Percentiles rank a stretch among this genome's conserved stretches.
Evolutionary conservation across 2,113 vertebrate genomes (phyloP).

Genomic region (Dipodomys ordii): DNA sequence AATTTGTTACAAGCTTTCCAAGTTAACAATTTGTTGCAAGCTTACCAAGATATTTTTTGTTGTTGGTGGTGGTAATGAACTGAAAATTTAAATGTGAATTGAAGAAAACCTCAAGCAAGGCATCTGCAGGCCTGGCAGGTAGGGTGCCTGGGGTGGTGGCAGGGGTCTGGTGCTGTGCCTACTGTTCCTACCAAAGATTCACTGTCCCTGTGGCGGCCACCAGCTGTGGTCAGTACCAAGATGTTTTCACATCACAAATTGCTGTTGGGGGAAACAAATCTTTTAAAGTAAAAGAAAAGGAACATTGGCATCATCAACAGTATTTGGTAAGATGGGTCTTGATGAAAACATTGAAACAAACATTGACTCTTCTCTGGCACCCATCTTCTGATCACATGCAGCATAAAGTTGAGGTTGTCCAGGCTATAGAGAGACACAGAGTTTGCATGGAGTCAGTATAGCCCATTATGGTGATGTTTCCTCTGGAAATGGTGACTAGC

Average conservation of each 20-base stretch:
- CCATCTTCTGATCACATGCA: background rate
- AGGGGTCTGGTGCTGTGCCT: no score
- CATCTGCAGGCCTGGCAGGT: no score
- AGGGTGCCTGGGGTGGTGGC: no score
- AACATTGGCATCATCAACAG: background rate
- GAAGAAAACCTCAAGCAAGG: no score
- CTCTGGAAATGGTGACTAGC: constrained; percentile 55
- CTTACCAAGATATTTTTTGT: background rate
- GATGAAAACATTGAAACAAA: constrained; percentile 18
- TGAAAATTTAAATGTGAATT: no score
- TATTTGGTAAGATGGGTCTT: constrained; percentile 40
- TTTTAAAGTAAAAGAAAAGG: constrained; percentile 3
- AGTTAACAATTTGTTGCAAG: no score
- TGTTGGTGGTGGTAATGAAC: no score
- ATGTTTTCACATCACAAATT: constrained; percentile 9
- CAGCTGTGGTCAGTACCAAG: background rate
- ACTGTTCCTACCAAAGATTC: no score
- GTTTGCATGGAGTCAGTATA: constrained; percentile 34
- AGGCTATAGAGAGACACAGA: background rate
- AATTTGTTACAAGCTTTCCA: no score
- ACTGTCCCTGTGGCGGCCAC: no score
- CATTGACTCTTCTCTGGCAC: background rate
- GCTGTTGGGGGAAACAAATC: background rate
- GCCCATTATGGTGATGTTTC: constrained; percentile 4
- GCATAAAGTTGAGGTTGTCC: constrained; percentile 13